Base-by-base conservation (phyloP, 2,113 vertebrate genomes). In the Oreotragus oreotragus region DNA sequence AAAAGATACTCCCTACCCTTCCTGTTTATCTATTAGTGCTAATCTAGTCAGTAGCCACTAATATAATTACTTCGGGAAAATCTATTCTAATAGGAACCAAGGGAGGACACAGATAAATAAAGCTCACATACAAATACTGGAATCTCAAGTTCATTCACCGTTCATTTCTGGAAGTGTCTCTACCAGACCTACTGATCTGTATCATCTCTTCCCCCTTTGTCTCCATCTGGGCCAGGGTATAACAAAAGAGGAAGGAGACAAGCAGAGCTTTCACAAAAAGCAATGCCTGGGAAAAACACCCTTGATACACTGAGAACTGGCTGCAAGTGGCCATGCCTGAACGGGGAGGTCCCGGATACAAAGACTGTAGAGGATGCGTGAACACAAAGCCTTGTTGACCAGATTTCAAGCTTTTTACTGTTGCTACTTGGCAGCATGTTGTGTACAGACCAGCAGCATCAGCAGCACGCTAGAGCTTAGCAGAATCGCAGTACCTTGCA, bases 1-100 rank as follows among this genome's bases (percentile, higher is more conserved):
- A 70, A 97, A 85, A 83, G 81, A 84, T 19, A 73, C 84, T 93
- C 90, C 64, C 43, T 66, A 51, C 4, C 39, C 45, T 98, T 98
- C 97, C 97, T 97, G 97, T 96, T 94, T 97, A 87, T 88, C 94
- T 97, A 39, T 81, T 84, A 85, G 47, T 70, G 62, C 62, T 97
- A 97, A 98, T 96, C 77, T 85, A 70, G 66, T 96, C 88, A 96
- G 91, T 12, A 93, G 66, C 85, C 5, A 5, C 88, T 97, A 97
- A 96, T 92, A 47, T 9, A 92, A 97, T 95, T 97, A 96, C 88
- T 88, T 91, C 88, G 77, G 88, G 95, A 90, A 94, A 94, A 95
- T 91, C 91, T 91, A 94, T 85, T 88, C 84, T 94, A 84, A 96
- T 73, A 73, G 95, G 93, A 97, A 94, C 36, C 84, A n/a, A 93